A percentile compares a stretch with the other conserved stretches of the same genome.
Conservation (phyloP, 1,140 invertebrate genomes). For the Sminthurides bifidus region DNA sequence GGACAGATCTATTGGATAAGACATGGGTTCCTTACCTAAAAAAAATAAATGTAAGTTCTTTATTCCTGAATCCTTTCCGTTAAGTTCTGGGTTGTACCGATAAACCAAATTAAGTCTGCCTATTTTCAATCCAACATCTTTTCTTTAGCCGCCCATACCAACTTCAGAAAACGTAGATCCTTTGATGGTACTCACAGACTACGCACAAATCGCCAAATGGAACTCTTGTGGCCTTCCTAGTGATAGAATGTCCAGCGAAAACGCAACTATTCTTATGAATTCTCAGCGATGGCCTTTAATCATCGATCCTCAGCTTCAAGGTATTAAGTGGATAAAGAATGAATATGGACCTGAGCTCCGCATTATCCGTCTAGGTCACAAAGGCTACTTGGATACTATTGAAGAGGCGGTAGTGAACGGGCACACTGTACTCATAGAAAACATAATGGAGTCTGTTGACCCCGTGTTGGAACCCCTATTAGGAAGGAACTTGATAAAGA, state of each 20-base stretch:
- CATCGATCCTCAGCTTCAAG: slow-evolving; percentile 88
- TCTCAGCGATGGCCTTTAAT: slow-evolving; percentile 92
- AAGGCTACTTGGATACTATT: slow-evolving; percentile 79
- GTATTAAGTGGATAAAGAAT: slow-evolving; percentile 93
- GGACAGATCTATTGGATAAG: slow-evolving; percentile 74
- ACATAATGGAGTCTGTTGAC: slow-evolving; percentile 84
- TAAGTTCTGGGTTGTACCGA: background rate
- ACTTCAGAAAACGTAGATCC: slow-evolving; percentile 80
- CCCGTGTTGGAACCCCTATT: slow-evolving; percentile 82
- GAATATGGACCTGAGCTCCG: slow-evolving; percentile 69
- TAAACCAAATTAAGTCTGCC: background rate
- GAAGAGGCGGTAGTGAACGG: slow-evolving; percentile 61
- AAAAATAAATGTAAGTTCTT: slow-evolving; percentile 49
- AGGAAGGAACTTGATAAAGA: slow-evolving; percentile 86
- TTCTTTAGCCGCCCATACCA: slow-evolving; percentile 55
- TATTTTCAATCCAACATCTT: background rate
- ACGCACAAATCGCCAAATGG: slow-evolving; percentile 86
- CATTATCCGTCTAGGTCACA: slow-evolving; percentile 75
- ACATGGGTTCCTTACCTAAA: slow-evolving; percentile 71
- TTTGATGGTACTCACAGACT: slow-evolving; percentile 76
- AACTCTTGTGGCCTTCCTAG: slow-evolving; percentile 90
- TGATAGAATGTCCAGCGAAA: slow-evolving; percentile 92
- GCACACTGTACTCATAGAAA: slow-evolving; percentile 75
- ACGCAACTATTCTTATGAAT: slow-evolving; percentile 85
- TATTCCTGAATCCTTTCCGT: slow-evolving; percentile 2